Evolutionary conservation across 2,888 invertebrate genomes (phyloP).

Genomic region (Deladenus siricidicola): DNA sequence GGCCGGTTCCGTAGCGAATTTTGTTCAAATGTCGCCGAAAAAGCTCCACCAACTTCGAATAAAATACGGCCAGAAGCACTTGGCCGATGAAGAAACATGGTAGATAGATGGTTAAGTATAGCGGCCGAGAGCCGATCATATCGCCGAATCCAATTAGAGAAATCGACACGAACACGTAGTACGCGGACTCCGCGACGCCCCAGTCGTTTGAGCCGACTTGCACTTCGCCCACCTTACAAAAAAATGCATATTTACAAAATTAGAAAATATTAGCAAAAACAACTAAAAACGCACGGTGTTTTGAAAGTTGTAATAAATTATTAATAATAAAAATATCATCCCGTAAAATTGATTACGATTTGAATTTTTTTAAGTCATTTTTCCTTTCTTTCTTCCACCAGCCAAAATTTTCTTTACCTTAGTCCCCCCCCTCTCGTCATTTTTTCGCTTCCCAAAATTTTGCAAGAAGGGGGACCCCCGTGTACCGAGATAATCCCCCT

Average conservation of each 20-base stretch:
- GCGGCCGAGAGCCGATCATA: not conserved
- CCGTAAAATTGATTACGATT: no score
- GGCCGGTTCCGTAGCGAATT: not conserved
- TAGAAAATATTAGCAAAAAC: not conserved
- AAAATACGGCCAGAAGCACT: slow-evolving; percentile 1
- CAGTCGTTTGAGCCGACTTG: not conserved
- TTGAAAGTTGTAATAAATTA: no score
- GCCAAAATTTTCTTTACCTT: no score
- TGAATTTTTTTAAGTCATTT: no score
- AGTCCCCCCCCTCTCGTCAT: no score
- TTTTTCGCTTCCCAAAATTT: no score
- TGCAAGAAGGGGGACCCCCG: no score
- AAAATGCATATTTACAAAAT: not conserved
- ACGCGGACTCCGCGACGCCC: not conserved
- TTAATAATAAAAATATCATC: no score
- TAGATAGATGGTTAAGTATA: not conserved
- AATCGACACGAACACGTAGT: slow-evolving; percentile 2
- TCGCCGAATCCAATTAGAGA: slow-evolving; percentile 5
- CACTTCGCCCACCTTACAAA: not conserved
- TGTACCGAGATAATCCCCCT: no score
- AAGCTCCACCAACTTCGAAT: not conserved
- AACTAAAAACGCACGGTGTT: no score
- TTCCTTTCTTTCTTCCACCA: no score
- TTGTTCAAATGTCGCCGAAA: not conserved
- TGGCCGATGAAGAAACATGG: slow-evolving; percentile 6